These are phyloP conservation scores for Plebejus melissa DNA, from an alignment of 2,888 invertebrate species.

Conservation along the genomic window DNA sequence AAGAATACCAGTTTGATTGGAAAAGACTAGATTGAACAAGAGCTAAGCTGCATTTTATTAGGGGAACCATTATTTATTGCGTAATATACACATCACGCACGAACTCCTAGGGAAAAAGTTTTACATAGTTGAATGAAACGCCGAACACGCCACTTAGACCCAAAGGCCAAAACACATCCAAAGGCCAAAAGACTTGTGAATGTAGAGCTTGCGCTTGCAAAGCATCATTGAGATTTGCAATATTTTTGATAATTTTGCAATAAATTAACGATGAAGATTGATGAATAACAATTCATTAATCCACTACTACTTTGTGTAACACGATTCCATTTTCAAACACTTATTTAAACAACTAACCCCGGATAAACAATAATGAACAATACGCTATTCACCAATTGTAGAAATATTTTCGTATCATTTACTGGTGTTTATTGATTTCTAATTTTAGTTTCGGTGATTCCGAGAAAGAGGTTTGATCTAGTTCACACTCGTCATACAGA, in stretches of 20 bases:
- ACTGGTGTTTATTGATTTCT: neutral
- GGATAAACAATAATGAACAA: conserved; percentile 4
- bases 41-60: too few species aligned
- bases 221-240: neutral
- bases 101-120: too few species aligned
- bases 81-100: too few species aligned
- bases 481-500: neutral
- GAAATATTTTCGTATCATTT: neutral
- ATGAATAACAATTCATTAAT: neutral
- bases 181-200: too few species aligned
- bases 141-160: too few species aligned
- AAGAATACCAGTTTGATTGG: too few species aligned
- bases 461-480: neutral
- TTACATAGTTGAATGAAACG: too few species aligned
- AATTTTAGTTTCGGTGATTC: conserved; percentile 11
- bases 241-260: neutral
- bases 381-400: neutral
- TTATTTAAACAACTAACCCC: neutral
- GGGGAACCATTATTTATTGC: too few species aligned
- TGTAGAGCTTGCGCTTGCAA: neutral
- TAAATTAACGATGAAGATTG: neutral
- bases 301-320: neutral
- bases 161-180: too few species aligned
- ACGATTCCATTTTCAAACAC: neutral
- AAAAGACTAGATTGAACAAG: too few species aligned